Percentiles rank a stretch among this genome's conserved stretches.
Conservation (phyloP, 2,888 invertebrate species). For the Lycaena phlaeas region DNA sequence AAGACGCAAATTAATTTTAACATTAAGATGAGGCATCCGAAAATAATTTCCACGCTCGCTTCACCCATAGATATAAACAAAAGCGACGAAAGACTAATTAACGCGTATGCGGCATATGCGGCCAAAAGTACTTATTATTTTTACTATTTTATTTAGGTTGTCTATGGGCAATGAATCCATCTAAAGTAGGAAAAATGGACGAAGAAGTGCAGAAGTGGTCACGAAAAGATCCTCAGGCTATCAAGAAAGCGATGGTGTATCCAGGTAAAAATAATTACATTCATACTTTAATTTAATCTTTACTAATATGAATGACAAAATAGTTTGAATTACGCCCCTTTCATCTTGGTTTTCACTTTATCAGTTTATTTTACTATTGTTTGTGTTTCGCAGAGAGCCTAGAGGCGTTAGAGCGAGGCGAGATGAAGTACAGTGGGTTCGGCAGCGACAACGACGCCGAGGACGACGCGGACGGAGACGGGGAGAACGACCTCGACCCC, state of each 20-base stretch:
- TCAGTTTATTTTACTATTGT: background rate
- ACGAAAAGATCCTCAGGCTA: conserved; percentile 93
- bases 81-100: too few relatives aligned
- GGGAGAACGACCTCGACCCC: conserved; percentile 67
- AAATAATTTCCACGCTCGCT: too few relatives aligned
- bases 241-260: conserved; percentile 93
- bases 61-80: too few relatives aligned
- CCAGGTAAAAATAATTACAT: conserved; percentile 76
- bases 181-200: conserved; percentile 96
- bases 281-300: background rate
- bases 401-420: conserved; percentile 87
- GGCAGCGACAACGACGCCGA: conserved; percentile 80
- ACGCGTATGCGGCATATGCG: too few relatives aligned
- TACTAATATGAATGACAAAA: too few relatives aligned
- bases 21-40: too few relatives aligned
- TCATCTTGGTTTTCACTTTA: too few relatives aligned
- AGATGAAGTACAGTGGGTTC: conserved; percentile 85
- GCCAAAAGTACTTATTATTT: too few relatives aligned
- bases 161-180: conserved; percentile 97
- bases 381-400: conserved; percentile 75
- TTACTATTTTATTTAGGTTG: conserved; percentile 75
- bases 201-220: conserved; percentile 99
- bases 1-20: too few relatives aligned
- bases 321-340: too few relatives aligned
- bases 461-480: conserved; percentile 62